Base-by-base conservation (phyloP, 2,113 vertebrate genomes). In the Menidia beryllina region DNA sequence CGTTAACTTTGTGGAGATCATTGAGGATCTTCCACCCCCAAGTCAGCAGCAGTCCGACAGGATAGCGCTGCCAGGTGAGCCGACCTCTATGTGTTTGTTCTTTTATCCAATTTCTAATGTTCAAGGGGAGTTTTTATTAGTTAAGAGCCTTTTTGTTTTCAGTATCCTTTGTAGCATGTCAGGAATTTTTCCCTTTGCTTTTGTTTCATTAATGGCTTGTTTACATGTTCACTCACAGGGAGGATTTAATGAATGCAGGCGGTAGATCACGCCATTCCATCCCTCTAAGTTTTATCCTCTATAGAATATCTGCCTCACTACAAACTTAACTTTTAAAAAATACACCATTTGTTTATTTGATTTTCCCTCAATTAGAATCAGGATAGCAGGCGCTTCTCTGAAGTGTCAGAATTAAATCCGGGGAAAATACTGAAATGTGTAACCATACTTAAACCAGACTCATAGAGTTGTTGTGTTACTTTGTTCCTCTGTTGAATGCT, bases 1-100 rank as follows among this genome's bases (percentile, higher is more conserved):
- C 25, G 91, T 98, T 14, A 96, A 95, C 83, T 98, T 96, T 34
- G 96, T 99, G 36, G 96, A 99, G 47, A 30, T 97, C 24, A 24
- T 96, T 41, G 96, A 98, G 86, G 95, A 96, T 80, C 92, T 95
- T 51, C 59, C 75, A 6, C n/a, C 67, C 2, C 51, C 75, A 0
- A 68, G 34, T 47, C 84, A 77, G 36, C 79, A 68, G 66, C 80
- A 69, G 59, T 20, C 53, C 49, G 62, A 1, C n/a, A 82, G 66
- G 30, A 48, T 86, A 1, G 45, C 89, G 0, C 73, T 92, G 47
- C 90, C 92, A 24, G 91, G 93, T 94, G 57, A 49, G 81, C 58
- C 41, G 5, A 59, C 27, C 17, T 15, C n/a, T n/a, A n/a, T 41
- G 11, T 58, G 1, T 12, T 17, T 58, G 39, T 58, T 25, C 13